Evolutionary conservation across 2,888 invertebrate genomes (phyloP).

Genomic region (Drosophila lacicola): DNA sequence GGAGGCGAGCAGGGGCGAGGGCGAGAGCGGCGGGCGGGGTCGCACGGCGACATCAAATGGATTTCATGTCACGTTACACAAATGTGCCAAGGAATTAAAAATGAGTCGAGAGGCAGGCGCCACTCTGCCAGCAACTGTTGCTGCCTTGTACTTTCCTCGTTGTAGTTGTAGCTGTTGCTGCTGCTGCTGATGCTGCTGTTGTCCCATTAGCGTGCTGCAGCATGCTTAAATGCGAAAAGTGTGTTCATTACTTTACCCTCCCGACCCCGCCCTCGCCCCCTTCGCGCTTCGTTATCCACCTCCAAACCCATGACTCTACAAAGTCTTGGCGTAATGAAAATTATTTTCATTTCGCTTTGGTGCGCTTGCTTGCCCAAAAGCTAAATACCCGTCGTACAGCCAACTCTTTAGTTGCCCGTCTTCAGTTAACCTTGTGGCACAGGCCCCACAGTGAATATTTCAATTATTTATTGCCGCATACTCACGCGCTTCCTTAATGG

Average conservation of each 20-base stretch:
- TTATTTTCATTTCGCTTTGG: constrained; percentile 77
- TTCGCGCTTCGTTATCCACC: background rate
- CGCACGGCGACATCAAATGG: constrained; percentile 73
- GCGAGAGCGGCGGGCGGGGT: constrained; percentile 1
- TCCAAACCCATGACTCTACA: constrained; percentile 5
- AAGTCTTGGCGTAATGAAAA: constrained; percentile 70
- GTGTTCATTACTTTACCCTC: constrained; percentile 72
- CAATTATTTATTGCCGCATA: constrained; percentile 75
- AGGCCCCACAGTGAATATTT: constrained; percentile 61
- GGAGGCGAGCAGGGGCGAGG: background rate
- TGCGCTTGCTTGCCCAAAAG: constrained; percentile 78
- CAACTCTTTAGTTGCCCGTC: constrained; percentile 47
- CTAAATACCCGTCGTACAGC: constrained; percentile 49
- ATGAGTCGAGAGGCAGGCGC: constrained; percentile 71
- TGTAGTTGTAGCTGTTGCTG: constrained; percentile 25
- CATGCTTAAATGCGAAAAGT: constrained; percentile 78
- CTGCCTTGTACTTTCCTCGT: constrained; percentile 50
- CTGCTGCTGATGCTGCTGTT: constrained; percentile 41
- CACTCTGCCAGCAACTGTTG: constrained; percentile 68
- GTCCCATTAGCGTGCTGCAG: constrained; percentile 79
- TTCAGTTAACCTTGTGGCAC: constrained; percentile 50
- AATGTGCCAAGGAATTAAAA: constrained; percentile 80
- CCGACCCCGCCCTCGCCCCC: too few species aligned
- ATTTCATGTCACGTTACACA: constrained; percentile 81
- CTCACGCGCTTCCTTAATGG: constrained; percentile 69